phyloP scores from a whole-genome alignment of 64 coral and sea anemone species.

The Porites australiensis region DNA sequence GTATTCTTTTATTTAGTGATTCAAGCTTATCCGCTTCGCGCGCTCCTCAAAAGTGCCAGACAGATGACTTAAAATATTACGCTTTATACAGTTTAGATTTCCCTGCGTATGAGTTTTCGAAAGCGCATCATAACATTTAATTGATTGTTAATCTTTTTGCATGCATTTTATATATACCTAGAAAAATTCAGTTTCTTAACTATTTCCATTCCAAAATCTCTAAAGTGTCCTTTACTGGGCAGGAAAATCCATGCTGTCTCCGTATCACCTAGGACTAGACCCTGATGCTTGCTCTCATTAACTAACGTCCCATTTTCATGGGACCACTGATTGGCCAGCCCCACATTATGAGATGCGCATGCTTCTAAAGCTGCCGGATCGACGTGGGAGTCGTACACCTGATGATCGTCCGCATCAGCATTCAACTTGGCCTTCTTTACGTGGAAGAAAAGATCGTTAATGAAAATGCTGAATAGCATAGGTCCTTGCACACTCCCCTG shows the following conservation, averaged over 20 bases:
- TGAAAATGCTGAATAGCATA: constrained; percentile 23
- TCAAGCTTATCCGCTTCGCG: no score
- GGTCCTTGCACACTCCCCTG: constrained; percentile 29
- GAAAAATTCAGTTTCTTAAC: constrained; percentile 34
- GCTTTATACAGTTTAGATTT: no score
- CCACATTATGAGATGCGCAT: constrained; percentile 16
- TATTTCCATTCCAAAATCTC: constrained; percentile 58
- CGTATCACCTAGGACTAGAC: constrained; percentile 22
- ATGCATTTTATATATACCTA: constrained; percentile 26
- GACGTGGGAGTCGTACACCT: constrained; percentile 12
- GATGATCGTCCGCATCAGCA: constrained; percentile 16
- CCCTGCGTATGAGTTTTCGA: constrained; percentile 17
- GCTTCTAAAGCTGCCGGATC: not conserved
- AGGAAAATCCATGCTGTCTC: constrained; percentile 30
- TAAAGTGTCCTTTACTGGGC: constrained; percentile 19
- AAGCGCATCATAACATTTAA: constrained; percentile 52
- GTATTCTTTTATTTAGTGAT: no score
- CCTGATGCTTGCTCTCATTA: constrained; percentile 38
- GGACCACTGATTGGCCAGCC: constrained; percentile 17
- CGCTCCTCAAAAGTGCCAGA: no score
- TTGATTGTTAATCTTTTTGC: constrained; percentile 55
- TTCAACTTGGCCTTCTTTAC: constrained; percentile 11
- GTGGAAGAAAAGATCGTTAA: constrained; percentile 20
- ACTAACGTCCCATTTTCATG: constrained; percentile 50
- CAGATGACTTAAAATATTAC: no score